Base-by-base conservation (phyloP, 2,888 invertebrate genomes). In the Pasiphila rectangulata region DNA sequence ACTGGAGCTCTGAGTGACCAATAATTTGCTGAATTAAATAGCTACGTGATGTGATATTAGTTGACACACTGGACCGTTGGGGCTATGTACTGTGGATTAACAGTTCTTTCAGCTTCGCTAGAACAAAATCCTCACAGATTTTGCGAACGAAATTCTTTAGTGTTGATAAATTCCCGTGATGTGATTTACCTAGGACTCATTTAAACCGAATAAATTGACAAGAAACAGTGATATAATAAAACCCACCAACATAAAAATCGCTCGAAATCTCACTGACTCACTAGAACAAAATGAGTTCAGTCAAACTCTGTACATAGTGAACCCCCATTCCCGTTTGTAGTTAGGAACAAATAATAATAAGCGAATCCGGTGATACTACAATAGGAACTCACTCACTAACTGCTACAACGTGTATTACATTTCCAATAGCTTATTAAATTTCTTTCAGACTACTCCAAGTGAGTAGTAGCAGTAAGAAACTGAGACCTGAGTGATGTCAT, bases 351-450 rank as follows among this genome's bases (percentile, higher is more conserved):
- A 48, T 19, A 21, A 34, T 30, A 15, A 41, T 40, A 49, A 44
- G 49, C 40, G 24, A 40, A 40, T 9, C 35, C 39, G 44, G 49
- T 49, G 49, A 49, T 49, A 49, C 12, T 49, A 36, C 35, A 40
- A 30, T 36, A 44, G 17, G 17, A 23, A 37, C 16, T 29, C 21
- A 35, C 23, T 24, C 32, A 17, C 17, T 32, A 21, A 30, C 40
- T 30, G 16, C 23, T 34, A 12, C 39, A 35, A 30, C n/a, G n/a
- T 30, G 4, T 17, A 9, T 1, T 25, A 25, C 3, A 30, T 17
- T 15, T 4, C 15, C 5, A 30, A 9, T 16, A 17, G 15, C 3
- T 10, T 30, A 16, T 3, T 3, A 10, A 17, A 21, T 38, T 13
- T 32, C 44, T 38, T 41, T 27, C 25, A n/a, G 13, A 21, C 32